These are phyloP conservation scores for Lipotes vexillifer DNA, from an alignment of 2,113 vertebrate species.

Conservation along the genomic window DNA sequence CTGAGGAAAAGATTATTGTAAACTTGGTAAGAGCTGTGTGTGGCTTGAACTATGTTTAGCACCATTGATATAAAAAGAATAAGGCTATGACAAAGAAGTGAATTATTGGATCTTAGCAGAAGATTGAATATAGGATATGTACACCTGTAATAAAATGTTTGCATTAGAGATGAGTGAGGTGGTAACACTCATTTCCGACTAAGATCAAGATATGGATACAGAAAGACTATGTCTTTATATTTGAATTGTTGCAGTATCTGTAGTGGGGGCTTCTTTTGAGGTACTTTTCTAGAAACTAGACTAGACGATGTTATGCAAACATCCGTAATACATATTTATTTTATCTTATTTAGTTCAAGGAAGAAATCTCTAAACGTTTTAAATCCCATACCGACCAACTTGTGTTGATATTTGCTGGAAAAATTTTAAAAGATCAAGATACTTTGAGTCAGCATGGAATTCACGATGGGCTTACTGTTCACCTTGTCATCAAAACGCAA, in stretches of 20 bases:
- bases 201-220: neutral
- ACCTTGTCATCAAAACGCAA: slow-evolving; percentile 89
- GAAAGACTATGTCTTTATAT: neutral
- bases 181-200: neutral
- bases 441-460: slow-evolving; percentile 87
- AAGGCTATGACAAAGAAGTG: neutral
- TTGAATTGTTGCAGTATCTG: neutral
- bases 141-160: neutral
- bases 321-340: slow-evolving; percentile 1
- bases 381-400: slow-evolving; percentile 86
- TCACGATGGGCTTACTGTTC: slow-evolving; percentile 88
- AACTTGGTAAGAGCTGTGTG: neutral
- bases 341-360: slow-evolving; percentile 82
- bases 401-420: slow-evolving; percentile 89
- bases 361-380: slow-evolving; percentile 88
- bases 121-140: neutral
- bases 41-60: neutral
- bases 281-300: neutral
- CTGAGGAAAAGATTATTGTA: neutral
- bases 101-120: neutral
- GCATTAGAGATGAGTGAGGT: neutral
- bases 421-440: slow-evolving; percentile 89
- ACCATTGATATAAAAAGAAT: neutral
- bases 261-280: neutral
- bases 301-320: neutral